Base-by-base conservation (phyloP, 2,113 vertebrate genomes). In the Setophaga petechia region DNA sequence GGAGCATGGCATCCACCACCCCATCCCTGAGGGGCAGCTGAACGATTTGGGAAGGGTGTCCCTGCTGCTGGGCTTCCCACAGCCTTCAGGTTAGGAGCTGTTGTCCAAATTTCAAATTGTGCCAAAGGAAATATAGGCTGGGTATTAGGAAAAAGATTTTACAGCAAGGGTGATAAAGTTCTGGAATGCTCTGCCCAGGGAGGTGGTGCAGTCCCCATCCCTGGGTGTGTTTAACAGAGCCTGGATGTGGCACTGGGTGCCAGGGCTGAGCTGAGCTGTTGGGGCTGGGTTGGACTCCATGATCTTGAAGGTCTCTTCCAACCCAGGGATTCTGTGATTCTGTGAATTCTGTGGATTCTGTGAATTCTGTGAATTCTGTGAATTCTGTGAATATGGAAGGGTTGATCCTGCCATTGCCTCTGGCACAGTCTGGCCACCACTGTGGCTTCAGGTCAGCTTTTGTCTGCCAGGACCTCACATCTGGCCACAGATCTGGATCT, bases 101-200 rank as follows among this genome's bases (percentile, higher is more conserved):
- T 15, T 17, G 8, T 6, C 58, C 24, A 27, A 12, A 9, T 12
- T 16, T 27, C 35, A 27, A 27, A 7, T 0, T 61, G n/a, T 0
- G 2, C 2, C 23, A 25, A 61, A 24, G 58, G 58, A 27, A 61
- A 61, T 61, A 0, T 0, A 61, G 58, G 23, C 3, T 61, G 35
- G 58, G 18, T 61, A 27, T 4, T 0, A 8, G 35, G 35, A 37
- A 18, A 8, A 61, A 25, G 7, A 1, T 59, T 59, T 37, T 8
- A 25, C 15, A 4, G n/a, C 25, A 59, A 35, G n/a, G 4, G n/a
- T 8, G 58, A 17, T 11, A 16, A 59, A 37, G 58, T 16, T 58
- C 22, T 58, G 57, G 57, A 58, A 35, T 58, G 57, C 3, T 4
- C 57, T 58, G 57, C 57, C 57, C 13, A 2, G 57, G 21, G n/a